Evolutionary conservation across 2,888 invertebrate species (phyloP).

Genomic region (Dryadula phaetusa): DNA sequence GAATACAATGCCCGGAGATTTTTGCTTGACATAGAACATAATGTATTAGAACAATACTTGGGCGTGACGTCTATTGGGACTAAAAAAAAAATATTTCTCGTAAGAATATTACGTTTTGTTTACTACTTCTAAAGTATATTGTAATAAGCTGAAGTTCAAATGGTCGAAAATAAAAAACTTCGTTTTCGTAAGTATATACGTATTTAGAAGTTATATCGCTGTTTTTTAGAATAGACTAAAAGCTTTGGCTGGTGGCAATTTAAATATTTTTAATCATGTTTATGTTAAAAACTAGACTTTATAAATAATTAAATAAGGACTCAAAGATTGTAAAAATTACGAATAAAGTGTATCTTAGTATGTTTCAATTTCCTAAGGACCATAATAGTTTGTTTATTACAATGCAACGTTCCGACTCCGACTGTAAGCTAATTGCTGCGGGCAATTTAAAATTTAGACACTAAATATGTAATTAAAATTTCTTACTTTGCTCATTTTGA

Average conservation of each 20-base stretch:
- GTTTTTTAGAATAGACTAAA: too few relatives aligned
- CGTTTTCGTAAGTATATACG: too few relatives aligned
- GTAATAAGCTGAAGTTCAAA: too few relatives aligned
- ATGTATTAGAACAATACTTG: constrained; percentile 71
- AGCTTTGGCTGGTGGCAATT: too few relatives aligned
- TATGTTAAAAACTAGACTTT: too few relatives aligned
- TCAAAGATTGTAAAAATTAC: not conserved
- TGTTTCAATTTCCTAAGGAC: constrained; percentile 24
- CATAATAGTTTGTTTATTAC: constrained; percentile 32
- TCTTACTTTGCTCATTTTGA: not conserved
- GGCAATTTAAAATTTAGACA: constrained; percentile 13
- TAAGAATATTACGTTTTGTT: not conserved
- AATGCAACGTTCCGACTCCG: constrained; percentile 28
- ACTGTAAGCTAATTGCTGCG: constrained; percentile 28
- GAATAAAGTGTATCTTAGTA: not conserved
- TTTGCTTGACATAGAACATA: constrained; percentile 58
- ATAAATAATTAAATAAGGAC: too few relatives aligned
- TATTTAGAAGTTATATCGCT: too few relatives aligned
- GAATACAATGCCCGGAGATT: constrained; percentile 66
- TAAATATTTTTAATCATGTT: too few relatives aligned
- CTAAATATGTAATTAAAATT: not conserved
- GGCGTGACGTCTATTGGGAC: constrained; percentile 8
- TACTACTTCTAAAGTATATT: too few relatives aligned
- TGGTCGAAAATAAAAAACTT: too few relatives aligned
- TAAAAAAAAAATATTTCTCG: too few relatives aligned